A percentile compares a stretch with the other conserved stretches of the same genome.
These are phyloP conservation scores for Bubo blakistoni DNA, from an alignment of 2,113 vertebrate species.

Conservation along the genomic window DNA sequence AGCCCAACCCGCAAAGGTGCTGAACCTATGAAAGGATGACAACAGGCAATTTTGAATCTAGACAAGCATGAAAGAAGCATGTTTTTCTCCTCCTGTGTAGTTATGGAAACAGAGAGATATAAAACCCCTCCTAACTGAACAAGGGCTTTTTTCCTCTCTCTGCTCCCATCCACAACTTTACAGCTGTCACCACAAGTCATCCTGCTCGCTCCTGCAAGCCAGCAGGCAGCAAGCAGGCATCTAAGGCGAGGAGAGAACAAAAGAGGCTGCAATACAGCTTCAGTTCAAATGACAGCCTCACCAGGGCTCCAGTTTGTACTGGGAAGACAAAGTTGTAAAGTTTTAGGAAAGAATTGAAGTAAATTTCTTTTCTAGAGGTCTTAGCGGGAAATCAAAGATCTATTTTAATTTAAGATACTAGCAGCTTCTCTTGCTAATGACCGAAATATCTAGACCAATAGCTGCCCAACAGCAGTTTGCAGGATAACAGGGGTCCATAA, in stretches of 20 bases:
- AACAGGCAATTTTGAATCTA: slow-evolving; percentile 64
- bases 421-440: slow-evolving; percentile 29
- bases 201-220: slow-evolving; percentile 8
- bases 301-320: slow-evolving; percentile 39
- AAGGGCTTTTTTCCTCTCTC: slow-evolving; percentile 55
- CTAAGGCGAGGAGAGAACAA: slow-evolving; percentile 43
- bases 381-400: slow-evolving; percentile 21
- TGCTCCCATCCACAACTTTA: slow-evolving; percentile 52
- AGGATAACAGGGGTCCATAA: not conserved
- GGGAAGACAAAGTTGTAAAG: slow-evolving; percentile 50
- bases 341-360: slow-evolving; percentile 34
- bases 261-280: slow-evolving; percentile 35
- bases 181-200: slow-evolving; percentile 63
- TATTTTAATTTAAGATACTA: slow-evolving; percentile 28
- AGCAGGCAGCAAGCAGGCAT: slow-evolving; percentile 45
- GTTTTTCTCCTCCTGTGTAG: slow-evolving; percentile 66
- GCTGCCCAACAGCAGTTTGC: not conserved
- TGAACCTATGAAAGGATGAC: slow-evolving; percentile 56
- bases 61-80: slow-evolving; percentile 66
- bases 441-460: not conserved
- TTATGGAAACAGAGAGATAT: slow-evolving; percentile 67
- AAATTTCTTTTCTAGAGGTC: slow-evolving; percentile 27
- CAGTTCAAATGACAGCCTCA: slow-evolving; percentile 59
- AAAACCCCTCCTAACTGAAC: slow-evolving; percentile 52
- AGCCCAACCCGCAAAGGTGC: slow-evolving; percentile 34